phyloP scores from a whole-genome alignment of 2,113 vertebrate species.

The Actinemys pallida region DNA sequence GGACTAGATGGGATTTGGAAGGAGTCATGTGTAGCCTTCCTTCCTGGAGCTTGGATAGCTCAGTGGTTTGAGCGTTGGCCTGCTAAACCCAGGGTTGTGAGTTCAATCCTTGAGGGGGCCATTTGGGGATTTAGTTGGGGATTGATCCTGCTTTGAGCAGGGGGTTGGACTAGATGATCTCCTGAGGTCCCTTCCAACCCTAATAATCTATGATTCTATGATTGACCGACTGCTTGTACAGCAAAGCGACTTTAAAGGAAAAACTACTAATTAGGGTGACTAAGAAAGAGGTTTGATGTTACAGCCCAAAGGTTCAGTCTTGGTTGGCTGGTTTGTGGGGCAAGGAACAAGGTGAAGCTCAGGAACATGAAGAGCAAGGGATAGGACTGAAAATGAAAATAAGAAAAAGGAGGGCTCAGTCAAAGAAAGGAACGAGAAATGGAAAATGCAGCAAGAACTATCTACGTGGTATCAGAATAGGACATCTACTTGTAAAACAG shows the following conservation, averaged over 20 bases:
- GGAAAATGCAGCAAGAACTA: background rate
- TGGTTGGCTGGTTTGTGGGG: fast-evolving
- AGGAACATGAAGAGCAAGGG: background rate
- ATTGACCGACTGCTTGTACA: background rate
- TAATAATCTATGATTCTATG: background rate
- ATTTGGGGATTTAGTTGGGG: too few relatives aligned
- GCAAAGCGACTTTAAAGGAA: background rate
- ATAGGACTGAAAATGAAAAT: background rate
- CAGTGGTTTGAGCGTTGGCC: too few relatives aligned
- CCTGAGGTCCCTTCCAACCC: too few relatives aligned
- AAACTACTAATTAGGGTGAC: background rate
- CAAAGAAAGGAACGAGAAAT: background rate
- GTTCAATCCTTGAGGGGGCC: too few relatives aligned
- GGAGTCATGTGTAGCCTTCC: fast-evolving
- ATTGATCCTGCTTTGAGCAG: too few relatives aligned
- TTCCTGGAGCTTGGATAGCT: background rate
- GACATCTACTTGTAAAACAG: background rate
- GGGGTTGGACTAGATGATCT: too few relatives aligned
- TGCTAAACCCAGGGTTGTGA: too few relatives aligned
- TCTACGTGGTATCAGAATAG: background rate
- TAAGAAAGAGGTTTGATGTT: background rate
- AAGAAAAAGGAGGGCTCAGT: background rate
- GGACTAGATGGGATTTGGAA: fast-evolving
- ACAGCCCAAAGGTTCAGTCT: background rate
- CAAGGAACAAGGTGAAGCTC: background rate